phyloP scores from a whole-genome alignment of 2,888 invertebrate genomes.

The Brenthis daphne region DNA sequence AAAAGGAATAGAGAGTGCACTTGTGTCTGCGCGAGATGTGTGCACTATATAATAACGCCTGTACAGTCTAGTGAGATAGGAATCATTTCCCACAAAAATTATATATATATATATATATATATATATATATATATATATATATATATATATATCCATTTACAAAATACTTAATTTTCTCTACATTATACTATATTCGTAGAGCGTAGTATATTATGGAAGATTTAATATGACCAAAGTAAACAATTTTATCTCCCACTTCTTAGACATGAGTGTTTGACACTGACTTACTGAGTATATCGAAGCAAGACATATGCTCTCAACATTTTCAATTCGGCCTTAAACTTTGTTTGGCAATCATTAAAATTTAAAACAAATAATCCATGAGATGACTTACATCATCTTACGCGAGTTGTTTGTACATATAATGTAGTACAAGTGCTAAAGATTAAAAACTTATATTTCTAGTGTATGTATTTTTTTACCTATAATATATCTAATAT shows the following conservation, averaged over 20 bases:
- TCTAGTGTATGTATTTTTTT: not conserved
- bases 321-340: conserved; percentile 26
- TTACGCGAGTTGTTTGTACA: conserved; percentile 5
- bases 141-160: too few relatives aligned
- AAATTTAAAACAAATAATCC: conserved; percentile 40
- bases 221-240: not conserved
- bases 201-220: too few relatives aligned
- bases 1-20: too few relatives aligned
- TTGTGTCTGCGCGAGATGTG: too few relatives aligned
- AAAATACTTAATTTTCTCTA: too few relatives aligned
- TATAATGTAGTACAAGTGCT: conserved; percentile 12
- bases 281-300: not conserved
- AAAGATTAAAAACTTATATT: conserved; percentile 2
- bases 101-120: too few relatives aligned
- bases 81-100: too few relatives aligned
- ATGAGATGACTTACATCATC: conserved; percentile 41
- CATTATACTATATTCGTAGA: too few relatives aligned
- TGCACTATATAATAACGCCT: too few relatives aligned
- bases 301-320: conserved; percentile 19
- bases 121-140: too few relatives aligned
- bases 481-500: too few relatives aligned
- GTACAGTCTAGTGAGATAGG: too few relatives aligned
- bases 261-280: not conserved
- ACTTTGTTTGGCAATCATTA: conserved; percentile 37
- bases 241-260: not conserved